These are phyloP conservation scores for Prionailurus bengalensis DNA, from an alignment of 2,113 vertebrate species.

Conservation along the genomic window DNA sequence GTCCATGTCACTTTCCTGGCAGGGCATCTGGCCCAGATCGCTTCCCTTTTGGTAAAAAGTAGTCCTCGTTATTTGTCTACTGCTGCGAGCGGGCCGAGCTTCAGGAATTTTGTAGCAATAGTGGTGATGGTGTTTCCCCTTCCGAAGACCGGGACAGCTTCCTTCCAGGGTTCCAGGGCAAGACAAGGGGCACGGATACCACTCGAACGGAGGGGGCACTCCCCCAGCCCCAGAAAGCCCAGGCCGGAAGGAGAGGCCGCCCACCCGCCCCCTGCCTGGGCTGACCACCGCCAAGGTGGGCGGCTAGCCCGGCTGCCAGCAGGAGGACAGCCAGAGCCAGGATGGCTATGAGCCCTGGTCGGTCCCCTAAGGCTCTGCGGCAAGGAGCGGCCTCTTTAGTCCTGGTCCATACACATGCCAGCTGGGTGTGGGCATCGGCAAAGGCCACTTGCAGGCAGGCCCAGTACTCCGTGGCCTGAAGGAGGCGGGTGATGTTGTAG, in stretches of 20 bases:
- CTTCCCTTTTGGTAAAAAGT: constrained; percentile 60
- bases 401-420: constrained; percentile 89
- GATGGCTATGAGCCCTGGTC: constrained; percentile 82
- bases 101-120: constrained; percentile 79
- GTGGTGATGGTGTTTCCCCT: constrained; percentile 74
- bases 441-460: constrained; percentile 93
- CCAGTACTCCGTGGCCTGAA: constrained; percentile 92
- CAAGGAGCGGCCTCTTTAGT: constrained; percentile 88
- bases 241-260: constrained; percentile 62
- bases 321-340: constrained; percentile 89
- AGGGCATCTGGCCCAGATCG: constrained; percentile 6
- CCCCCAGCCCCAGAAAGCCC: constrained; percentile 75
- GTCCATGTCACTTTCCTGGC: constrained; percentile 3
- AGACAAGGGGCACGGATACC: constrained; percentile 83
- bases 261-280: constrained; percentile 7
- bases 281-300: constrained; percentile 37
- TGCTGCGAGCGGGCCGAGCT: background rate
- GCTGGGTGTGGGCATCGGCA: constrained; percentile 85
- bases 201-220: constrained; percentile 67
- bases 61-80: constrained; percentile 31
- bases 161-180: constrained; percentile 84
- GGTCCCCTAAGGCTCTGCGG: constrained; percentile 83
- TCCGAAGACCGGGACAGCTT: constrained; percentile 73
- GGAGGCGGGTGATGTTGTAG: constrained; percentile 96
- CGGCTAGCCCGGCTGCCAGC: constrained; percentile 81